Conservation (phyloP, 2,113 vertebrate genomes). For the Aegithalos caudatus region DNA sequence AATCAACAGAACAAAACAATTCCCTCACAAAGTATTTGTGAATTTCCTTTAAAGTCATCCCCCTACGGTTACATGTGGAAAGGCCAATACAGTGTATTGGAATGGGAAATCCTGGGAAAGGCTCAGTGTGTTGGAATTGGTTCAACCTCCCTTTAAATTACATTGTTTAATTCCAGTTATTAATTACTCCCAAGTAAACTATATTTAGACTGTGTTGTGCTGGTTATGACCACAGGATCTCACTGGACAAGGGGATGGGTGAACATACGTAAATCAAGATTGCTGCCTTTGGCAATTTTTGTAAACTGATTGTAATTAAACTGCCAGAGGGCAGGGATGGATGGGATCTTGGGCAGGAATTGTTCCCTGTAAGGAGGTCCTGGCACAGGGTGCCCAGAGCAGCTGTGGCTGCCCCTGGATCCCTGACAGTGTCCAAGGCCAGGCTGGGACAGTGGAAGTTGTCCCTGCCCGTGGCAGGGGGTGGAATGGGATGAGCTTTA, state of each 20-base stretch:
- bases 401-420: background rate
- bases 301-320: background rate
- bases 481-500: fast-evolving
- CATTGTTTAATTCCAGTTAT: background rate
- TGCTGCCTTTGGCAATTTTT: background rate
- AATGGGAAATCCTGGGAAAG: background rate
- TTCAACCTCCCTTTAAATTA: background rate
- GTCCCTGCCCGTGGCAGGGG: background rate
- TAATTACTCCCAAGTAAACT: background rate
- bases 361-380: background rate
- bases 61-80: background rate
- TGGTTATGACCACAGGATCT: background rate
- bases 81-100: background rate
- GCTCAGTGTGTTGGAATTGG: background rate
- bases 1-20: background rate
- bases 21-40: background rate
- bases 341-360: background rate
- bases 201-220: background rate
- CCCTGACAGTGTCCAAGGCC: background rate
- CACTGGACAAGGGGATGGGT: background rate
- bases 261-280: background rate
- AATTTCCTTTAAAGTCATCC: background rate
- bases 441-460: fast-evolving
- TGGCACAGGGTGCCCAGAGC: background rate
- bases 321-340: fast-evolving